Conservation (phyloP, 1,140 invertebrate species). For the Pseudomyrmex concolor region DNA sequence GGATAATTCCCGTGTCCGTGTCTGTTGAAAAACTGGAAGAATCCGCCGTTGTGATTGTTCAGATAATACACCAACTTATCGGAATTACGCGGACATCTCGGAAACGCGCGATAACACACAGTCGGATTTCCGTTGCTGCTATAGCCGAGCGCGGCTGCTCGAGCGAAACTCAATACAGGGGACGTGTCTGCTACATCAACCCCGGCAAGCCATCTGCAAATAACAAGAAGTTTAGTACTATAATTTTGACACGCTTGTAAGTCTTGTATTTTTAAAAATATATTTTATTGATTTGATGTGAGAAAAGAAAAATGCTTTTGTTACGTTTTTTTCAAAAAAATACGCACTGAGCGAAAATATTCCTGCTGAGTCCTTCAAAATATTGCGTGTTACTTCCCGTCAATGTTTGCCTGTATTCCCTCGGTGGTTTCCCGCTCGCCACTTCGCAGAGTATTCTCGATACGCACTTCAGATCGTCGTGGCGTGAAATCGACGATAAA, state of each 20-base stretch:
- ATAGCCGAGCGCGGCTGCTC: constrained; percentile 90
- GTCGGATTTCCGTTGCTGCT: constrained; percentile 87
- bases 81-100: constrained; percentile 90
- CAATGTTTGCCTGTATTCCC: constrained; percentile 57
- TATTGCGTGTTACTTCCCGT: constrained; percentile 61
- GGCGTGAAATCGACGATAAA: constrained; percentile 89
- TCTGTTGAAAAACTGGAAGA: constrained; percentile 90
- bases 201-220: constrained; percentile 53
- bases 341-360: constrained; percentile 88
- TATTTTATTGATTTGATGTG: no score
- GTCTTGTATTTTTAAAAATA: no score
- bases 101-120: constrained; percentile 88
- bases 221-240: not conserved
- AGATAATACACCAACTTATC: constrained; percentile 91
- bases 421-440: constrained; percentile 87
- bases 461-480: constrained; percentile 92
- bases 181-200: constrained; percentile 82
- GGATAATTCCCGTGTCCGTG: constrained; percentile 14
- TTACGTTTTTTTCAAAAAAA: not conserved
- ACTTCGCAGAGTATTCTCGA: constrained; percentile 91
- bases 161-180: constrained; percentile 89
- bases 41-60: constrained; percentile 94
- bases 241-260: no score
- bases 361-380: constrained; percentile 83
- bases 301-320: no score